phyloP scores from a whole-genome alignment of 2,113 vertebrate genomes.

The Catharus fuscescens region DNA sequence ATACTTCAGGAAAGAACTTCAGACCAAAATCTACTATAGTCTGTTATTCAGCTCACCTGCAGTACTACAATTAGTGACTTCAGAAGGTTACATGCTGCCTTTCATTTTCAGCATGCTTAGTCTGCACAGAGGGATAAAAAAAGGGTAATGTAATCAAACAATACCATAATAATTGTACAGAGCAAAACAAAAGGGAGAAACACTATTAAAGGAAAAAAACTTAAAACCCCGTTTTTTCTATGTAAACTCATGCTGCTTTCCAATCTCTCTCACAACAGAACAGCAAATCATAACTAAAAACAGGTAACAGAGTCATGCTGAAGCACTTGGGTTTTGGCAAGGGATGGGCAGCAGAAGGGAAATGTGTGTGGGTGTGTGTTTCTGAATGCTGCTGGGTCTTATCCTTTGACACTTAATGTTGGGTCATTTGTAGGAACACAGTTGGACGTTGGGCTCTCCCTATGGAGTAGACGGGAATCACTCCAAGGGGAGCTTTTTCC shows the following conservation, averaged over 20 bases:
- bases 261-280: neutral
- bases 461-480: neutral
- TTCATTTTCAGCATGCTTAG: constrained; percentile 48
- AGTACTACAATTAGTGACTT: constrained; percentile 68
- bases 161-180: neutral
- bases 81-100: constrained; percentile 62
- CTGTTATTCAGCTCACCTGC: constrained; percentile 66
- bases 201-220: neutral
- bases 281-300: neutral
- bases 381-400: neutral
- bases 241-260: neutral
- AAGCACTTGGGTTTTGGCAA: constrained; percentile 1
- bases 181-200: constrained; percentile 8
- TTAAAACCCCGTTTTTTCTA: neutral
- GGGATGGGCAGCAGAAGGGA: neutral
- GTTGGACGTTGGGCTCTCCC: neutral
- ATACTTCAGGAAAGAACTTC: constrained; percentile 57
- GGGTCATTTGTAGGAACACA: neutral
- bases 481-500: neutral
- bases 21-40: constrained; percentile 58
- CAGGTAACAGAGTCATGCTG: neutral
- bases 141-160: constrained; percentile 63
- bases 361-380: neutral
- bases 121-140: constrained; percentile 62
- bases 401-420: neutral